These are phyloP conservation scores for Sebastes vulpes DNA, from an alignment of 2,797 vertebrate genomes.

Conservation along the genomic window DNA sequence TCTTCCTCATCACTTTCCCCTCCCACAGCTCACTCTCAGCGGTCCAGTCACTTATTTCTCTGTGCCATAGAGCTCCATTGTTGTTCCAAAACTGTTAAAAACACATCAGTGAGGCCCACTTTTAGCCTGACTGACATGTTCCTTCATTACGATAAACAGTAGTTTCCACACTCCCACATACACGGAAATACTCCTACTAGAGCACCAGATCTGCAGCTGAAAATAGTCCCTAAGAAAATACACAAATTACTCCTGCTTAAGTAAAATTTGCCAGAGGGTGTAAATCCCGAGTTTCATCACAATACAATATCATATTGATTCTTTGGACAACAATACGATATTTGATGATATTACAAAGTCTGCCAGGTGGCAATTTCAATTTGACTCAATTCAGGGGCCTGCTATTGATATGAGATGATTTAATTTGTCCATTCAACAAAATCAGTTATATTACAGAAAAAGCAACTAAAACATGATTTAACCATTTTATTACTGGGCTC, in stretches of 20 bases:
- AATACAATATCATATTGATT: too few species aligned
- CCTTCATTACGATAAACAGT: background rate
- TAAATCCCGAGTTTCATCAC: too few species aligned
- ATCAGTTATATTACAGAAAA: background rate
- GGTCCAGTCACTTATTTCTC: background rate
- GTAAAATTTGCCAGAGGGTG: too few species aligned
- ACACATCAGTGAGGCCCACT: background rate
- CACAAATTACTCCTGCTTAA: background rate
- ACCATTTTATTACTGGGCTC: background rate
- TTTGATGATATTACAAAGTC: too few species aligned
- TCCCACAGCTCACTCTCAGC: background rate
- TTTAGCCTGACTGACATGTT: background rate
- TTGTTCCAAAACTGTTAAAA: background rate
- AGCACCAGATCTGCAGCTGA: background rate
- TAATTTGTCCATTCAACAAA: background rate
- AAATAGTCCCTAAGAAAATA: background rate
- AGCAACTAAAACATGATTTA: background rate
- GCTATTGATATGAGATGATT: background rate
- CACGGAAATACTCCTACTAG: background rate
- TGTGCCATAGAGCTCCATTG: background rate
- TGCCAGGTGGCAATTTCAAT: too few species aligned
- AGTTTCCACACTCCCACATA: background rate
- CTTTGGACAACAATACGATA: too few species aligned
- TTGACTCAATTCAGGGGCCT: background rate
- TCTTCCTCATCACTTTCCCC: constrained; percentile 5